Base-by-base conservation (phyloP, 1,140 invertebrate genomes). In the Octopus bimaculoides region DNA sequence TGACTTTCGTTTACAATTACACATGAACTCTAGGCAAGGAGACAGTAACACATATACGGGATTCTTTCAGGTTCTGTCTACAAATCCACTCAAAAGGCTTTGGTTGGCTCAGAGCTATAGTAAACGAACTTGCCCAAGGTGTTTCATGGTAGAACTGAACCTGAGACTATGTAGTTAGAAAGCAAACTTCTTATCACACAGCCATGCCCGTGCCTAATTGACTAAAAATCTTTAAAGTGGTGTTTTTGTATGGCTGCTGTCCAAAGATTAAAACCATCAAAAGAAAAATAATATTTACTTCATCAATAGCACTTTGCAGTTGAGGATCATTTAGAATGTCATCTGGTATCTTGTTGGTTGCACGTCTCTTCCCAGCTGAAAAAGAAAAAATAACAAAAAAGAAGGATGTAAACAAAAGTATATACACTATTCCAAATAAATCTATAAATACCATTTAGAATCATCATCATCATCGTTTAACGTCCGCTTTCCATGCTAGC, bases 241-340 rank as follows among this genome's bases (percentile, higher is more conserved):
- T 75, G 10, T 26, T 12, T 4, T 26, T 12, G 26, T 20, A 12
- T 75, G 10, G 17, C 41, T 20, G 10, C 26, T 52, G 10, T 75
- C 26, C 10, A 17, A 17, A 17, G 12, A 12, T 20, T 75, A 17
- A 75, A 71, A 54, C 54, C 61, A 77, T 52, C 66, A 71, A 26
- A 5, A 10, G 78, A 55, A n/a, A 54, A 61, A 54, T 10, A 55
- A 54, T 54, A 54, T 75, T 79, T 77, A 88, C 87, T 83, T 84
- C 82, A 80, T 83, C 84, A 10, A 91, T 93, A 5, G 95, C 95
- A 86, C 92, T 90, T 85, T 95, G 93, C 71, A 98, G 88, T 82
- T 94, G 84, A 9, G 93, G 92, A 92, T 98, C 93, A 86, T 97
- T 93, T 26, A 96, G 89, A 76, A 98, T 93, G 83, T 95, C 94